These are phyloP conservation scores for Chloropsis hardwickii DNA, from an alignment of 2,113 vertebrate species.

Conservation along the genomic window DNA sequence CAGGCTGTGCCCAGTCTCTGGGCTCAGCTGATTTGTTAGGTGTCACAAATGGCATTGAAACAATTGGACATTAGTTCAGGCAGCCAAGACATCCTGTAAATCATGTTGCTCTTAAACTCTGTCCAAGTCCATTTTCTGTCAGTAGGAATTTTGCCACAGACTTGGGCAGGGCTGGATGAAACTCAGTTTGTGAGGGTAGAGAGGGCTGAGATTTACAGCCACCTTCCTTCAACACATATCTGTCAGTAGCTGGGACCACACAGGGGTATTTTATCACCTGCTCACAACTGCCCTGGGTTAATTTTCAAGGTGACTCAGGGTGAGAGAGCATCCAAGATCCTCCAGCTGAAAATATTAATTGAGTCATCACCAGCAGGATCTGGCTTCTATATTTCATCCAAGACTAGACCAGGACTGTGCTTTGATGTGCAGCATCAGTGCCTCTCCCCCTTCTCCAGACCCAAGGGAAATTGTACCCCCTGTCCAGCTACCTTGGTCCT, in stretches of 20 bases:
- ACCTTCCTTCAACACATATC: neutral
- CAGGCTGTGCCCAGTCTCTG: neutral
- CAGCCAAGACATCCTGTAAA: slow-evolving; percentile 1
- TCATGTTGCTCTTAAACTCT: neutral
- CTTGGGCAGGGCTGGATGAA: neutral
- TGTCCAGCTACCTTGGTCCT: neutral
- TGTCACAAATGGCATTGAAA: neutral
- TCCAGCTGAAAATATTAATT: neutral
- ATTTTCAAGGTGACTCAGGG: neutral
- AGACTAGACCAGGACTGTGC: neutral
- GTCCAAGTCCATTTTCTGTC: neutral
- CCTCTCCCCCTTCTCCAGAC: neutral
- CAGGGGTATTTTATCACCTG: neutral
- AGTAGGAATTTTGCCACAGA: neutral
- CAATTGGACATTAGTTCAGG: slow-evolving; percentile 9
- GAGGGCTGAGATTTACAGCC: neutral
- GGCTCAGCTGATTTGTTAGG: neutral
- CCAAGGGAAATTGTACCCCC: neutral
- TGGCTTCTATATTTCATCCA: neutral
- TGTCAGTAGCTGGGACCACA: neutral
- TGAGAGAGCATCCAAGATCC: neutral
- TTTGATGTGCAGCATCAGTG: neutral
- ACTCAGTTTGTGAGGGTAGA: neutral
- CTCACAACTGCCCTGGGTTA: neutral
- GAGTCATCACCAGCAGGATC: neutral